phyloP scores from a whole-genome alignment of 1,140 invertebrate genomes.

The Arion vulgaris region DNA sequence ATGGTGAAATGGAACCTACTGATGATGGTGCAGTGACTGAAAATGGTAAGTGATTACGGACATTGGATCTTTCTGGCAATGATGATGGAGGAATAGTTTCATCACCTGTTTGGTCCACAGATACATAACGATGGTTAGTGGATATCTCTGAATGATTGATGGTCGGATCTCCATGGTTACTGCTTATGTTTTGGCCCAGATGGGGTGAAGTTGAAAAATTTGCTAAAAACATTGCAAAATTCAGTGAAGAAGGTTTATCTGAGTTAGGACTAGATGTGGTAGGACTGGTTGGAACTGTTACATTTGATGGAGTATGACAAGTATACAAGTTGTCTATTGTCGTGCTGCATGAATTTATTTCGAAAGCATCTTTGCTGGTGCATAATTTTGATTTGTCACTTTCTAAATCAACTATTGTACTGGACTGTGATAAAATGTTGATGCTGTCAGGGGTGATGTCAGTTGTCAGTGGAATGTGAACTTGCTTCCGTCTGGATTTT shows the following conservation, averaged over 20 bases:
- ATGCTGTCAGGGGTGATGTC: not conserved
- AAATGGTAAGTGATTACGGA: not conserved
- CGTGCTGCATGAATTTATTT: not conserved
- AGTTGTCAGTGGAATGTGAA: not conserved
- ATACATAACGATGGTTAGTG: too few species aligned
- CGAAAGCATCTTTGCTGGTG: not conserved
- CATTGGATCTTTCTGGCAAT: not conserved
- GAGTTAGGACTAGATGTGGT: slow-evolving; percentile 7
- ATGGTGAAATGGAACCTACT: not conserved
- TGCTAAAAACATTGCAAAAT: not conserved
- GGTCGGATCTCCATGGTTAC: not conserved
- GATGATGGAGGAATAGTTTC: not conserved
- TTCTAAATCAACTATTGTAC: not conserved
- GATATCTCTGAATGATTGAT: too few species aligned
- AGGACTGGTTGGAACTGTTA: not conserved
- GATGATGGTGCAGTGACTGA: not conserved
- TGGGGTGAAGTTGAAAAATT: not conserved
- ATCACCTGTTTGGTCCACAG: not conserved
- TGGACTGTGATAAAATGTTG: not conserved
- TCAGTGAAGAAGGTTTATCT: not conserved
- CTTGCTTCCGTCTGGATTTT: not conserved
- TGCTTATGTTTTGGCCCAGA: not conserved
- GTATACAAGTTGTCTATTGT: not conserved
- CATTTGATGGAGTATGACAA: not conserved
- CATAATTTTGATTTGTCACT: not conserved